These are phyloP conservation scores for Lepisosteus osseus DNA, from an alignment of 2,113 vertebrate genomes.

Conservation along the genomic window DNA sequence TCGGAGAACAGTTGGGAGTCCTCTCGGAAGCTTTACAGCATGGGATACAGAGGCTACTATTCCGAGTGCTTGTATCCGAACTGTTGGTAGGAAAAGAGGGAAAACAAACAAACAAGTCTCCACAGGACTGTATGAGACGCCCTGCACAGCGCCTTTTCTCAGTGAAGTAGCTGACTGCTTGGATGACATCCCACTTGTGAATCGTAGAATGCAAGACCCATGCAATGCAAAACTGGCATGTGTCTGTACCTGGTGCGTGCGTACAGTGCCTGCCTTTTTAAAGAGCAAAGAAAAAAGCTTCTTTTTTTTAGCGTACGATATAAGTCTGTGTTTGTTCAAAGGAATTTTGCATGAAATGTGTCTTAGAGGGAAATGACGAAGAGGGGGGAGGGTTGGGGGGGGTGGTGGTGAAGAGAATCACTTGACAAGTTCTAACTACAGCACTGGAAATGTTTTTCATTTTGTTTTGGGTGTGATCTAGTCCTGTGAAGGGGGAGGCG, in stretches of 20 bases:
- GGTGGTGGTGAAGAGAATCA: conserved; percentile 26
- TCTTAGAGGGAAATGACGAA: conserved; percentile 55
- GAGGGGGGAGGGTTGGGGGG: conserved; percentile 19
- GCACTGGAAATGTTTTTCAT: conserved; percentile 46
- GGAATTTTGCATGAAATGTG: conserved; percentile 71
- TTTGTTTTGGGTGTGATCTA: conserved; percentile 25
- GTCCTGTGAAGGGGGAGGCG: conserved; percentile 10
- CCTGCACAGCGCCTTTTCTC: conserved; percentile 44
- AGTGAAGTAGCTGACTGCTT: conserved; percentile 62
- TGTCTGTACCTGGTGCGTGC: conserved; percentile 78
- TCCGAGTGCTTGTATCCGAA: no score
- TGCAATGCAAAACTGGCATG: conserved; percentile 86
- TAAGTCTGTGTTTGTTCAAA: conserved; percentile 56
- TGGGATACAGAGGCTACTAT: no score
- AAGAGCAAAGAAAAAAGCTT: conserved; percentile 53
- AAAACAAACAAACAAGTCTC: conserved; percentile 23
- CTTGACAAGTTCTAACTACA: conserved; percentile 41
- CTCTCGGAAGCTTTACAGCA: no score
- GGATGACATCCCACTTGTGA: conserved; percentile 78
- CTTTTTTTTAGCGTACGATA: conserved; percentile 76
- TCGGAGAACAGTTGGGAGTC: no score
- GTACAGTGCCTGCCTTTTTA: conserved; percentile 77
- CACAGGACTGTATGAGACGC: conserved; percentile 45
- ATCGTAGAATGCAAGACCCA: conserved; percentile 85
- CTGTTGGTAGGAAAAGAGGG: conserved; percentile 34